Conservation (phyloP, 2,797 vertebrate genomes). For the Mico argentatus region DNA sequence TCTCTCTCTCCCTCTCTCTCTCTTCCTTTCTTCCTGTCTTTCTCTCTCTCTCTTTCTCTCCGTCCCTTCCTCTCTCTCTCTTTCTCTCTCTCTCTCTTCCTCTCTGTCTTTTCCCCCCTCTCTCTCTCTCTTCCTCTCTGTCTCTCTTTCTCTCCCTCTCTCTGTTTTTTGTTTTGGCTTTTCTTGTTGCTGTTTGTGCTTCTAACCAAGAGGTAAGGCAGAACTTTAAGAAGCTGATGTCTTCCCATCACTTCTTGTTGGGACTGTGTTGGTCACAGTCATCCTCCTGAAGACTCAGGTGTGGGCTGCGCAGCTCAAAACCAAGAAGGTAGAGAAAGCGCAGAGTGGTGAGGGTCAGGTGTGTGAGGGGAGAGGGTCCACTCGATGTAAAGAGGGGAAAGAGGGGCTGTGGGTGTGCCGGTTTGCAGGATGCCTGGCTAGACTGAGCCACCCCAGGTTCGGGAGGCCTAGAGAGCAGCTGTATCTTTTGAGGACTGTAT, state of each 20-base stretch:
- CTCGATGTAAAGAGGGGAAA: background rate
- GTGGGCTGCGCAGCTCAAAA: background rate
- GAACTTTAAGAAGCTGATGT: background rate
- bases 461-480: too few species aligned
- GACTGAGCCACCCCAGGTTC: background rate
- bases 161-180: background rate
- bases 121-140: background rate
- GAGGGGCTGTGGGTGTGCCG: accelerated
- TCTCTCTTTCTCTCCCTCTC: background rate
- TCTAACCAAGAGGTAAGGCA: background rate
- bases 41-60: background rate
- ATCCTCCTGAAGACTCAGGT: background rate
- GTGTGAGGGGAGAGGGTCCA: background rate
- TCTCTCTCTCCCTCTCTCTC: too few species aligned
- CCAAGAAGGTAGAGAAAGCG: background rate
- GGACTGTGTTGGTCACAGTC: background rate
- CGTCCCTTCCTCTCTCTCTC: background rate
- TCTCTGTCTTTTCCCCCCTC: background rate
- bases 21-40: too few species aligned
- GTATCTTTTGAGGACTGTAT: background rate
- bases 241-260: background rate
- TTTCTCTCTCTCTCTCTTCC: background rate
- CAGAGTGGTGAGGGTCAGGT: too few species aligned
- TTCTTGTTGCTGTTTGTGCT: background rate
- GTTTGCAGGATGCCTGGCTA: background rate